Evolutionary conservation across 1,140 invertebrate genomes (phyloP), one percentile per base, ranked within the genome.

Genomic region (Danaus plexippus): DNA sequence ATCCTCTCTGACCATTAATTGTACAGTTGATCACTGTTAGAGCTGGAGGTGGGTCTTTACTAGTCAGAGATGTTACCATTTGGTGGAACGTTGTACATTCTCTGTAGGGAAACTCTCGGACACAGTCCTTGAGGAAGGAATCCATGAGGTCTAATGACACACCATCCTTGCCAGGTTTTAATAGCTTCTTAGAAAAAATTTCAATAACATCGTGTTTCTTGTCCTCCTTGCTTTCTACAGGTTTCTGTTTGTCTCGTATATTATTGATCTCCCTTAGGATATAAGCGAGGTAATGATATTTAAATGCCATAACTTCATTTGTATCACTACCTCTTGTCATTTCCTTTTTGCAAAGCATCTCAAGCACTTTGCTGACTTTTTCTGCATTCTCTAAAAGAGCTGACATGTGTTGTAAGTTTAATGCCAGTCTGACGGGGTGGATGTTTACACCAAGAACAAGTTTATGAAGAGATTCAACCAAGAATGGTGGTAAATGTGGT

Each of bases 261-360:
- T 92, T 92, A 48, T 90, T 82, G 10, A 96, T 87, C 80, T 94
- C 93, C 43, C 88, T 89, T 9, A 96, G 84, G 49, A 97, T 88
- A 75, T 91, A 95, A 42, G 91, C 88, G 1, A 97, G 82, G 74
- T 97, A 97, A 78, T 97, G 95, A 73, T 94, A 94, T 77, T 98
- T 98, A 61, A 98, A 94, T 1, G 95, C 92, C 89, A 97, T 92
- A 7, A 98, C 90, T 89, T 99, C 97, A 85, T 99, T 99, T 0
- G 91, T 92, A 56, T 97, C 95, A 47, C 89, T 89, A 6, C 92
- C 90, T 67, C 90, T 88, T 55, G 95, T 94, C 92, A 98, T 96
- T 88, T 98, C 94, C 66, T 92, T 93, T 60, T 96, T 94, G 71
- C 93, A 92, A 88, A 99, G 91, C 44, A 93, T 73, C 68, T 96